Evolutionary conservation across 2,797 vertebrate genomes (phyloP).

Genomic region (Phyllotis vaccarum): DNA sequence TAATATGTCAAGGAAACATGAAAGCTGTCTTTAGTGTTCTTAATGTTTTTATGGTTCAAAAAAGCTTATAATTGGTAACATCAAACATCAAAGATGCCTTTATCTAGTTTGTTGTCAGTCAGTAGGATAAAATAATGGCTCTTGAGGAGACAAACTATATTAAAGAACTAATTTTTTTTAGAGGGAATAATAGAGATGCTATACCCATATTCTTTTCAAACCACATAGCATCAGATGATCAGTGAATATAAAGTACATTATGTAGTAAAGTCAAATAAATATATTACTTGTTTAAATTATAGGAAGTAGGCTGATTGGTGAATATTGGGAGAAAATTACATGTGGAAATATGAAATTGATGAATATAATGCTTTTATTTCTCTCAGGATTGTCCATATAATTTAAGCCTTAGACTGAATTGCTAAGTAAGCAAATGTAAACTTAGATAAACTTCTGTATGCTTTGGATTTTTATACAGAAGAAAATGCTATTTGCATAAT

Average conservation of each 20-base stretch:
- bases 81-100: neutral
- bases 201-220: neutral
- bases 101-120: neutral
- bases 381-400: neutral
- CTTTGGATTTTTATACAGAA: constrained; percentile 69
- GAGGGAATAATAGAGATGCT: neutral
- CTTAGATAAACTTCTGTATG: neutral
- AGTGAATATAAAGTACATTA: neutral
- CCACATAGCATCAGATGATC: neutral
- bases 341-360: neutral
- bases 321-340: neutral
- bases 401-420: constrained; percentile 12
- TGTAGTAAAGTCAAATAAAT: neutral
- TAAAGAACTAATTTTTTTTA: constrained; percentile 44
- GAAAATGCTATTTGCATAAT: constrained; percentile 70
- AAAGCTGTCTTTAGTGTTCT: neutral
- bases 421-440: neutral
- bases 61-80: neutral
- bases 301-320: neutral
- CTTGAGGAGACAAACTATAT: neutral
- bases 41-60: constrained; percentile 19
- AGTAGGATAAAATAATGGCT: neutral
- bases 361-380: neutral
- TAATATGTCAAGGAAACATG: neutral
- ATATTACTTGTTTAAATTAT: neutral